phyloP scores from a whole-genome alignment of 2,888 invertebrate genomes.

The Troides oblongomaculatus region DNA sequence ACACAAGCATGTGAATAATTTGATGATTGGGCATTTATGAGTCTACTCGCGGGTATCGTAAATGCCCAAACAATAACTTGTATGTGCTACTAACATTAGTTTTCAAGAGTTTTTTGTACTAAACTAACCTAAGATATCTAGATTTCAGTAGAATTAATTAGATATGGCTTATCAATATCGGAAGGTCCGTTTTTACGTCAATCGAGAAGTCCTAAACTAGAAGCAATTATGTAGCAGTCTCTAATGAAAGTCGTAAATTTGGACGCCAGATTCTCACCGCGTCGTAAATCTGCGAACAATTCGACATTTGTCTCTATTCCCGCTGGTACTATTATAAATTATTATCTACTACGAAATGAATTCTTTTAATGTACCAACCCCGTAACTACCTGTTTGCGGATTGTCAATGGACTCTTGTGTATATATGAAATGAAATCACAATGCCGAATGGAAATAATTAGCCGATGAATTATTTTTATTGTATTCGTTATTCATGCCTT shows the following conservation, averaged over 20 bases:
- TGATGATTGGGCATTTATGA: no score
- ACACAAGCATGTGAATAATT: no score
- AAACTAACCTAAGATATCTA: no score
- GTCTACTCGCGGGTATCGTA: no score
- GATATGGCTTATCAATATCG: not conserved
- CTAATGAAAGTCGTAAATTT: slow-evolving; percentile 79
- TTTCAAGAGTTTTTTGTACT: no score
- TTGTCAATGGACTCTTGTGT: not conserved
- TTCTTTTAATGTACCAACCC: slow-evolving; percentile 33
- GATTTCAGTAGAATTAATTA: no score
- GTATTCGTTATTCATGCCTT: not conserved
- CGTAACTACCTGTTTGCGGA: slow-evolving; percentile 3
- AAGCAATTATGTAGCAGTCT: slow-evolving; percentile 32
- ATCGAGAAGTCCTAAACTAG: slow-evolving; percentile 16
- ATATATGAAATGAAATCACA: not conserved
- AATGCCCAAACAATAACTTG: no score
- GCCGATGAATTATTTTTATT: no score
- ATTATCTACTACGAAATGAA: slow-evolving; percentile 50
- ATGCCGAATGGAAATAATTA: no score
- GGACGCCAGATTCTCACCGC: slow-evolving; percentile 68
- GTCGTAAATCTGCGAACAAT: slow-evolving; percentile 74
- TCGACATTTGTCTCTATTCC: slow-evolving; percentile 75
- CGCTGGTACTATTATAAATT: slow-evolving; percentile 48
- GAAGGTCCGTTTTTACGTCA: slow-evolving; percentile 8
- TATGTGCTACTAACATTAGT: no score